Evolutionary conservation across 2,888 invertebrate species (phyloP), one percentile per base, ranked within the genome.

Genomic region (Odontocerum albicorne): DNA sequence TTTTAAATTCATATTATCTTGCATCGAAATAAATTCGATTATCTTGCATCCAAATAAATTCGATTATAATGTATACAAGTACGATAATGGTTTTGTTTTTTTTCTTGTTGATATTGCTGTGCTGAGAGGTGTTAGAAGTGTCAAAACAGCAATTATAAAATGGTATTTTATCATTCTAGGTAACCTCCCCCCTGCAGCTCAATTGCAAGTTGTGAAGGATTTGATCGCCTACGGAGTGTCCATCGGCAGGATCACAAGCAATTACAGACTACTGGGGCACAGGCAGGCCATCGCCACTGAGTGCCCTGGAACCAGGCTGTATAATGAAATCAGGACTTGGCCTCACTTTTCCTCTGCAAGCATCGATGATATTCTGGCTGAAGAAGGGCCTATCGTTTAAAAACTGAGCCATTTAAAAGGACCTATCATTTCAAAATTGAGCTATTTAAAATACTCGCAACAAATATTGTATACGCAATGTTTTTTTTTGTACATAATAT

Each of bases 221-320:
- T 65, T 88, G 20, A 87, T 88, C 55, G 70, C 72, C 1, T 79
- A 77, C 21, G 88, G 87, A 0, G 75, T 87, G 0, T 66, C 73
- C 7, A 69, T 76, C 10, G 85, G 85, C 1, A 80, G 75, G 66
- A 81, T 88, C 15, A 68, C 71, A 15, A 65, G 73, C 0, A 71
- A 81, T 59, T 87, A 85, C 65, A 79, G 77, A 49, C 69, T 89
- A 22, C 70, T 85, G 13, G 88, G 86, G 0, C 88, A 88, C 68
- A 70, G 77, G 32, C 73, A 74, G 63, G 65, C 67, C 2, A 68
- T 65, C 67, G 13, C 64, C 0, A 88, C 88, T 0, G 85, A 83
- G 61, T 88, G 88, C 61, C 89, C 89, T 0, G 89, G 88, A 0
- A 74, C 72, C 2, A 72, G 78, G 0, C 71, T 88, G 0, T 78